Evolutionary conservation across 1,140 invertebrate species (phyloP).

Genomic region (Pogonomyrmex californicus): DNA sequence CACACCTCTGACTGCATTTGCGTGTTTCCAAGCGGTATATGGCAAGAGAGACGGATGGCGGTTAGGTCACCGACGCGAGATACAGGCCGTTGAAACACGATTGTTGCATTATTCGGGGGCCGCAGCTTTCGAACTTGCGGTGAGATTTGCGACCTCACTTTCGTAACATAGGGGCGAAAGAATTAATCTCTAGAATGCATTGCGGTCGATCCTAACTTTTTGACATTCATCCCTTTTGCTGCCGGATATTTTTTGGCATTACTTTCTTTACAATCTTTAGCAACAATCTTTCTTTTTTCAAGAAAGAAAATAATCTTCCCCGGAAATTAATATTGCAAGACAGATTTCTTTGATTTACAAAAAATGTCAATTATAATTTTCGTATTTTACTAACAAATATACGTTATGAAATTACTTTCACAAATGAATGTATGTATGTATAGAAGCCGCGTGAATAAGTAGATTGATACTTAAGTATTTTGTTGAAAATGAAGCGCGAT

Average conservation of each 20-base stretch:
- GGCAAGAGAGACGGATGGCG: conserved; percentile 54
- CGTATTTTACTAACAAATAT: neutral
- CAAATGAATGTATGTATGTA: neutral
- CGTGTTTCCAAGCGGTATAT: conserved; percentile 66
- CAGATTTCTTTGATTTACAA: neutral
- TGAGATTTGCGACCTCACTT: conserved; percentile 63
- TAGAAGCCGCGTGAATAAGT: neutral
- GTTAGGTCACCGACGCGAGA: conserved; percentile 69
- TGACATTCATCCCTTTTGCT: conserved; percentile 59
- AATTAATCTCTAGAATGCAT: conserved; percentile 76
- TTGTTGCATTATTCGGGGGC: conserved; percentile 84
- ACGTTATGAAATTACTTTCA: neutral
- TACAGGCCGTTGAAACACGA: conserved; percentile 79
- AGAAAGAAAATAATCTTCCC: conserved; percentile 18
- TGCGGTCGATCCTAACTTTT: conserved; percentile 63
- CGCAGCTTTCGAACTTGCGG: conserved; percentile 84
- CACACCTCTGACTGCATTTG: conserved; percentile 69
- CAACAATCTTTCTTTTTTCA: neutral
- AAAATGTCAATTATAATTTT: neutral
- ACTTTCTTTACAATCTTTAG: conserved; percentile 29
- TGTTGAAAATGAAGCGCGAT: neutral
- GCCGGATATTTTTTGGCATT: conserved; percentile 44
- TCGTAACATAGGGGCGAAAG: conserved; percentile 70
- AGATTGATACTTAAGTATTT: neutral
- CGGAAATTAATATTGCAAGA: conserved; percentile 22